Evolutionary conservation across 2,113 vertebrate genomes (phyloP), one percentile per base, ranked within the genome.

Genomic region (Reinhardtius hippoglossoides): DNA sequence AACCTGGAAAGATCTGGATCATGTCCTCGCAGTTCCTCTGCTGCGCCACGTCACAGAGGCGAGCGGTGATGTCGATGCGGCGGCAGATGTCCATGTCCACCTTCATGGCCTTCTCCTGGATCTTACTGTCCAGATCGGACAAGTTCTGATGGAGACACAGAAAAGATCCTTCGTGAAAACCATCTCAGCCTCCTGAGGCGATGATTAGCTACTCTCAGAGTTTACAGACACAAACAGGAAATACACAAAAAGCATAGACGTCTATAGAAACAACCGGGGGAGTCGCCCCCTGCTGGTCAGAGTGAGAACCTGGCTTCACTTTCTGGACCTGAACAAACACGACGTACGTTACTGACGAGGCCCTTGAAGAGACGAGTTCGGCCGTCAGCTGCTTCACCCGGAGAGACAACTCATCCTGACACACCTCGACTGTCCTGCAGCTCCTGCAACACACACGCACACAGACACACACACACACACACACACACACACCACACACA

Each of bases 1-100:
- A 74, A 98, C 97, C 97, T 97, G 97, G 87, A 98, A 98, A 96
- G 92, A 98, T 97, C 81, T 95, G 94, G 80, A 95, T 96, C 95
- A 97, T 93, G 82, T 98, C 96, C 88, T 98, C 96, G 0, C 97
- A 97, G 94, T 97, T 98, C 40, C 97, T 95, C 92, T 98, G 97
- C 92, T 99, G 97, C 0, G 97, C 97, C 27, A 98, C 95, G 0
- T 98, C 97, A 0, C 97, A 99, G 56, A 99, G 95, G 13, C 97
- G 96, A 68, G 97, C 97, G 0, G 97, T 99, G 94, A 99, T 98
- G 90, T 99, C 97, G 0, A 99, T 99, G 20, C 97, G 94, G 7
- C 97, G 95, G 87, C 97, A 99, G 89, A 99, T 99, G 59, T 99
- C 97, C 97, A 99, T 99, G 88, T 99, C 97, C 61, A 99, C 97